Evolutionary conservation across 92 coral and sea anemone genomes (phyloP).

Genomic region (Bergia puertoricense): DNA sequence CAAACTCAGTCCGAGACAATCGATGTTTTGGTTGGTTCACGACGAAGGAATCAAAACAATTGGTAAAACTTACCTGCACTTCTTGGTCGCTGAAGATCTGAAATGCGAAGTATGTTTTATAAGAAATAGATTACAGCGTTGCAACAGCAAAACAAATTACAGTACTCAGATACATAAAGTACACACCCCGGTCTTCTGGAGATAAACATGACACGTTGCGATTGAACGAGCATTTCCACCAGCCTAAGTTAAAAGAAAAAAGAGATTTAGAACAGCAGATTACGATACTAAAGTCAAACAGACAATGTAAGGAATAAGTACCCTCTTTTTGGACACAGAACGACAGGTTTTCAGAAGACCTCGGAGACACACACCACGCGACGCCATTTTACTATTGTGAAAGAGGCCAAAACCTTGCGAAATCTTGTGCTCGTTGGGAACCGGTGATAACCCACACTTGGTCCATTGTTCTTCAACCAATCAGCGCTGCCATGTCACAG

Average conservation of each 20-base stretch:
- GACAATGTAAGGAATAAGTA: not conserved
- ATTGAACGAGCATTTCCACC: slow-evolving; percentile 18
- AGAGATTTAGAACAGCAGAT: not conserved
- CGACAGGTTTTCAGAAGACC: slow-evolving; percentile 28
- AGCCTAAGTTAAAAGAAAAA: not conserved
- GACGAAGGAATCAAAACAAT: not conserved
- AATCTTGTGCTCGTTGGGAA: not conserved
- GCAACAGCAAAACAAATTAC: not conserved
- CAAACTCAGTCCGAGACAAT: no score
- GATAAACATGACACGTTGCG: slow-evolving; percentile 30
- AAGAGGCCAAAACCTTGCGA: not conserved
- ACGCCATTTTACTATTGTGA: slow-evolving; percentile 29
- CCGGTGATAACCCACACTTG: not conserved
- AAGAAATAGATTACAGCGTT: not conserved
- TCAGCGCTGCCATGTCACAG: not conserved
- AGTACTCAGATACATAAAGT: not conserved
- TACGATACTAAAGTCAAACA: not conserved
- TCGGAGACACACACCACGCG: slow-evolving; percentile 22
- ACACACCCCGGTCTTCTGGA: slow-evolving; percentile 45
- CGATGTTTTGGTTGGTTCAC: not conserved
- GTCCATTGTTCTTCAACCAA: slow-evolving; percentile 12
- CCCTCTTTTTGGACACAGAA: slow-evolving; percentile 21
- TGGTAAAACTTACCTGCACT: slow-evolving; percentile 15
- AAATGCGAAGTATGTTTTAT: not conserved
- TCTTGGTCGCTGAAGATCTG: slow-evolving; percentile 37